A percentile compares a stretch with the other conserved stretches of the same genome.
These are phyloP conservation scores for Philhelius pedissequus DNA, from an alignment of 2,888 invertebrate genomes.

Conservation along the genomic window DNA sequence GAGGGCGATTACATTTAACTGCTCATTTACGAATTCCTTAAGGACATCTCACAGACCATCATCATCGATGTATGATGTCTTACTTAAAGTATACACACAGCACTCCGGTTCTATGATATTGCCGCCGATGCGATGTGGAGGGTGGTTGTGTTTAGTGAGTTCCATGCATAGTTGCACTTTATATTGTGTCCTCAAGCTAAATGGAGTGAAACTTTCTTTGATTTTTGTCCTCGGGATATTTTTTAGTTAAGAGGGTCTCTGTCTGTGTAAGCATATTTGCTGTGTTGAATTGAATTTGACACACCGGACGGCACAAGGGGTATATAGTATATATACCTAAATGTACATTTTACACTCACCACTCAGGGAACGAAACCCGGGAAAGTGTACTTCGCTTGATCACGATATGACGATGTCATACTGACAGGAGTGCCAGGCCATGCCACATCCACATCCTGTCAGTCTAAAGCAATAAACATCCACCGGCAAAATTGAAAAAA, in stretches of 20 bases:
- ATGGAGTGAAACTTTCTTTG: constrained; percentile 42
- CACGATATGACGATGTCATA: constrained; percentile 15
- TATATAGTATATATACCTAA: too few species aligned
- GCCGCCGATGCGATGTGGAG: background rate
- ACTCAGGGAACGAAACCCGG: constrained; percentile 16
- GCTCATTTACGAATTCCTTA: constrained; percentile 68
- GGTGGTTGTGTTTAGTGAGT: constrained; percentile 5
- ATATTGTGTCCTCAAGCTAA: constrained; percentile 42
- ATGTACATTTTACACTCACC: constrained; percentile 28
- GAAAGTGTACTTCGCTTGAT: constrained; percentile 22
- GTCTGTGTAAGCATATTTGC: background rate
- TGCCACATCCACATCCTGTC: constrained; percentile 33
- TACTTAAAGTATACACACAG: constrained; percentile 38
- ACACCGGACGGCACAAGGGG: constrained; percentile 20
- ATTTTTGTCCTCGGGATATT: constrained; percentile 47
- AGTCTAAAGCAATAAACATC: constrained; percentile 55
- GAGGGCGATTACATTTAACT: constrained; percentile 68
- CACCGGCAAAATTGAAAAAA: constrained; percentile 12
- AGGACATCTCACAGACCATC: constrained; percentile 65
- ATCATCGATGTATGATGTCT: constrained; percentile 65
- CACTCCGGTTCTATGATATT: background rate
- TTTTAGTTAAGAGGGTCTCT: background rate
- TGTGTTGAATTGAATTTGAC: constrained; percentile 54
- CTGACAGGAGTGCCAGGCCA: constrained; percentile 1
- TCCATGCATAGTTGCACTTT: constrained; percentile 59